Percentiles rank a stretch among this genome's conserved stretches.
Conservation (phyloP, 1,140 invertebrate species). For the Centruroides vittatus region DNA sequence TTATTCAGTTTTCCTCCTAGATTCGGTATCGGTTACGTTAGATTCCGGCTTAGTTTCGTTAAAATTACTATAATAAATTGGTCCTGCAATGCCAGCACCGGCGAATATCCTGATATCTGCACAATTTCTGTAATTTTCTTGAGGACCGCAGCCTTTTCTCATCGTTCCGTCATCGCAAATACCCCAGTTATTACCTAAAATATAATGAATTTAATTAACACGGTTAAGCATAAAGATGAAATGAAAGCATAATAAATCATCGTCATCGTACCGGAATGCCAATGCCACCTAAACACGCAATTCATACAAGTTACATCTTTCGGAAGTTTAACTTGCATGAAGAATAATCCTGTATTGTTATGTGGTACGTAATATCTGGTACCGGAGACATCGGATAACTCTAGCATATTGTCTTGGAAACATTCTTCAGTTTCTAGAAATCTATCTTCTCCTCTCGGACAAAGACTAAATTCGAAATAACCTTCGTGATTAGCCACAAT, state of each 20-base stretch:
- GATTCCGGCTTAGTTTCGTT: too few species aligned
- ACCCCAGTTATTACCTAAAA: constrained; percentile 17
- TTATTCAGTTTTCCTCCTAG: too few species aligned
- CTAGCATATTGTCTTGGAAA: constrained; percentile 27
- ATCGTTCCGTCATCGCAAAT: constrained; percentile 8
- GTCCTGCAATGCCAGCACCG: constrained; percentile 7
- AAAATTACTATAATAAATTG: neutral
- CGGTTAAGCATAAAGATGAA: neutral
- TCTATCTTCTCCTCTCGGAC: constrained; percentile 65
- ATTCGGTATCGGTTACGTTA: too few species aligned
- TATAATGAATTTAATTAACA: neutral
- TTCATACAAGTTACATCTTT: constrained; percentile 21
- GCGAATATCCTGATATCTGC: constrained; percentile 43
- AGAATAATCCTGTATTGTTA: constrained; percentile 14
- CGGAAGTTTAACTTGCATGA: constrained; percentile 21
- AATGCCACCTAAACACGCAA: constrained; percentile 30
- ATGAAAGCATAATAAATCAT: neutral
- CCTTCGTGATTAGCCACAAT: constrained; percentile 30
- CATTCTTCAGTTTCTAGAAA: constrained; percentile 29
- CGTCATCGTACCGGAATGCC: constrained; percentile 23
- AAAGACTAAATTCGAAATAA: constrained; percentile 64
- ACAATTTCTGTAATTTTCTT: constrained; percentile 50
- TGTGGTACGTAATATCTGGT: constrained; percentile 9
- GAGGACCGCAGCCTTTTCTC: constrained; percentile 40
- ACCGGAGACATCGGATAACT: constrained; percentile 21